Evolutionary conservation across 2,888 invertebrate species (phyloP).

Genomic region (Parascotia fuliginaria): DNA sequence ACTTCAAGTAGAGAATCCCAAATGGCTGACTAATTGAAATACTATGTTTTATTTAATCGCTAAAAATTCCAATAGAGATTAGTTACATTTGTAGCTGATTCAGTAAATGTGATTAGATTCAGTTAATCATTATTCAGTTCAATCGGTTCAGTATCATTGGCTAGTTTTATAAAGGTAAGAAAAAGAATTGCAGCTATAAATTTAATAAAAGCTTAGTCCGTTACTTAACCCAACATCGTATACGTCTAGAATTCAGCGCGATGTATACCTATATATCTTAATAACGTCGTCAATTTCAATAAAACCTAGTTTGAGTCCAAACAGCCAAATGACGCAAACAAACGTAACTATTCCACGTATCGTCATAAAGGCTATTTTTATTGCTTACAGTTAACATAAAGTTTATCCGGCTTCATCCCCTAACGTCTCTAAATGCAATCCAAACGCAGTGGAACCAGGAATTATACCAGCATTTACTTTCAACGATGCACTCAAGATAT

Average conservation of each 20-base stretch:
- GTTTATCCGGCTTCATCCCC: slow-evolving; percentile 80
- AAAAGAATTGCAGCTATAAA: neutral
- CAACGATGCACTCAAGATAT: slow-evolving; percentile 83
- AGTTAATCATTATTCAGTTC: too few relatives aligned
- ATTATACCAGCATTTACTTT: slow-evolving; percentile 82
- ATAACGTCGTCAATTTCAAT: slow-evolving; percentile 43
- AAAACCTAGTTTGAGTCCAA: slow-evolving; percentile 53
- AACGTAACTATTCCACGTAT: slow-evolving; percentile 81
- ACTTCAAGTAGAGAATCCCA: too few relatives aligned
- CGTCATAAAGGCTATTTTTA: slow-evolving; percentile 84
- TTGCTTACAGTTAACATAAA: slow-evolving; percentile 81
- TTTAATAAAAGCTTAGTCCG: slow-evolving; percentile 12
- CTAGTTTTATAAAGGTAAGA: too few relatives aligned
- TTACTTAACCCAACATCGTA: slow-evolving; percentile 24
- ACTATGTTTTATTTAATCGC: too few relatives aligned
- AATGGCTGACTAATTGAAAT: too few relatives aligned
- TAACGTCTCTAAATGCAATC: slow-evolving; percentile 81
- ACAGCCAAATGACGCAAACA: slow-evolving; percentile 66
- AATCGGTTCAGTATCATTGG: too few relatives aligned
- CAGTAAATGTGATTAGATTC: too few relatives aligned
- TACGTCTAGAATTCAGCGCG: slow-evolving; percentile 31
- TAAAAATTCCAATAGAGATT: too few relatives aligned
- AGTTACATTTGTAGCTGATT: too few relatives aligned
- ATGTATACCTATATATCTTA: slow-evolving; percentile 33
- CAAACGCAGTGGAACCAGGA: slow-evolving; percentile 77